Percentiles rank a stretch among this genome's conserved stretches.
Evolutionary conservation across 2,888 invertebrate species (phyloP).

Genomic region (Ophion costatus): DNA sequence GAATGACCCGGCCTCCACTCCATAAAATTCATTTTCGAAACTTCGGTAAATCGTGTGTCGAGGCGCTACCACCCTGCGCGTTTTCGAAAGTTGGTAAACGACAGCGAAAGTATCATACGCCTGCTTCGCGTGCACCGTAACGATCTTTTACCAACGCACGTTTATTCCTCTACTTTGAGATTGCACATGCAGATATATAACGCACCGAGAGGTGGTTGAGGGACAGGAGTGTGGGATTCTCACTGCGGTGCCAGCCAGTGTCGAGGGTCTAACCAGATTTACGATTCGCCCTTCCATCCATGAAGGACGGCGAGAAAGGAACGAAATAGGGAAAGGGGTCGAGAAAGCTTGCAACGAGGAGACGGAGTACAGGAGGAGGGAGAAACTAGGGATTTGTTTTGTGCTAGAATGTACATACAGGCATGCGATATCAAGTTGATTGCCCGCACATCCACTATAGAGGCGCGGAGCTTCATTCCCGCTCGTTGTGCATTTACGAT

Average conservation of each 20-base stretch:
- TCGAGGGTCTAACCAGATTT: conserved; percentile 59
- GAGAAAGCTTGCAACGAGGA: background rate
- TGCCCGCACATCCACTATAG: conserved; percentile 19
- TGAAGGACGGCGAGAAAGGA: background rate
- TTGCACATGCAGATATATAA: conserved; percentile 50
- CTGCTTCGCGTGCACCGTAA: conserved; percentile 57
- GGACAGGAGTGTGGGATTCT: conserved; percentile 34
- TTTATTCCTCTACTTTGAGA: conserved; percentile 58
- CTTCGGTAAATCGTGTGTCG: background rate
- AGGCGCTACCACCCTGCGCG: background rate
- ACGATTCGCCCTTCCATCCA: conserved; percentile 46
- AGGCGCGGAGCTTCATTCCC: conserved; percentile 49
- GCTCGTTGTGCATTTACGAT: conserved; percentile 73
- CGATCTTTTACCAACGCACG: conserved; percentile 56
- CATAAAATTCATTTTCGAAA: background rate
- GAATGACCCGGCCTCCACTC: background rate
- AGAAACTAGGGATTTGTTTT: conserved; percentile 69
- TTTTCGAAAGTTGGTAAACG: conserved; percentile 10
- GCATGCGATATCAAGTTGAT: conserved; percentile 37
- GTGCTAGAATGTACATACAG: conserved; percentile 49
- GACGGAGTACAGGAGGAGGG: background rate
- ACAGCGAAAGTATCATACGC: conserved; percentile 36
- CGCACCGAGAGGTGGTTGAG: conserved; percentile 41
- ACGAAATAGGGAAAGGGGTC: background rate
- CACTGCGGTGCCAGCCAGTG: conserved; percentile 58